Evolutionary conservation across 2,888 invertebrate species (phyloP).

Genomic region (Anticlea derivata): DNA sequence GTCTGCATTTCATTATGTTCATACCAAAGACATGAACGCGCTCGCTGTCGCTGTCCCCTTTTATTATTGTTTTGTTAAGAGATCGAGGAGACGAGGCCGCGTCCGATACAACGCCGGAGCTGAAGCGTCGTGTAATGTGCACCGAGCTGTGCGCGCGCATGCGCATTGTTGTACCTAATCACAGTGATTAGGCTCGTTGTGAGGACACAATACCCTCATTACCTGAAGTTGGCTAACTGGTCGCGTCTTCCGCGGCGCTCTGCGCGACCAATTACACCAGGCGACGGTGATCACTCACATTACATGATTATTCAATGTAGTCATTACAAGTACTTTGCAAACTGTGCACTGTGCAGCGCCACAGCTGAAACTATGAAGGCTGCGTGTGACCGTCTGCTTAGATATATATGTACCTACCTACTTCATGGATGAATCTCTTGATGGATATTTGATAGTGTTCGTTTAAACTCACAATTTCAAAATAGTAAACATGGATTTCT

Average conservation of each 20-base stretch:
- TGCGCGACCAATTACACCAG: background rate
- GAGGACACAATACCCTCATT: constrained; percentile 21
- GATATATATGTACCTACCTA: no score
- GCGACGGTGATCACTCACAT: background rate
- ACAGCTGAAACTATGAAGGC: no score
- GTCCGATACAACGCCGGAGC: background rate
- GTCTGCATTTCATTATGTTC: no score
- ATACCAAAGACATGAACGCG: constrained; percentile 9
- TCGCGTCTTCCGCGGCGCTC: constrained; percentile 6
- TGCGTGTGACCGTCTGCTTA: no score
- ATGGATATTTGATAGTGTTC: no score
- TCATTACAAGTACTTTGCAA: background rate
- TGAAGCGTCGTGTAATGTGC: background rate
- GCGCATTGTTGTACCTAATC: constrained; percentile 1
- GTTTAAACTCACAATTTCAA: background rate
- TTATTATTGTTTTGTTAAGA: background rate
- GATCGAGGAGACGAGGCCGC: background rate
- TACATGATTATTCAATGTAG: background rate
- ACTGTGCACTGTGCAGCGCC: background rate
- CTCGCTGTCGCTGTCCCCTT: background rate
- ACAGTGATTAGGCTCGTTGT: constrained; percentile 11
- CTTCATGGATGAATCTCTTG: no score
- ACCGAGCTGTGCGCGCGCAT: constrained; percentile 5
- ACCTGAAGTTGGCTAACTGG: constrained; percentile 10
- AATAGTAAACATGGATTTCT: background rate